These are phyloP conservation scores for Rhinophrynus dorsalis DNA, from an alignment of 2,797 vertebrate species.

Conservation along the genomic window DNA sequence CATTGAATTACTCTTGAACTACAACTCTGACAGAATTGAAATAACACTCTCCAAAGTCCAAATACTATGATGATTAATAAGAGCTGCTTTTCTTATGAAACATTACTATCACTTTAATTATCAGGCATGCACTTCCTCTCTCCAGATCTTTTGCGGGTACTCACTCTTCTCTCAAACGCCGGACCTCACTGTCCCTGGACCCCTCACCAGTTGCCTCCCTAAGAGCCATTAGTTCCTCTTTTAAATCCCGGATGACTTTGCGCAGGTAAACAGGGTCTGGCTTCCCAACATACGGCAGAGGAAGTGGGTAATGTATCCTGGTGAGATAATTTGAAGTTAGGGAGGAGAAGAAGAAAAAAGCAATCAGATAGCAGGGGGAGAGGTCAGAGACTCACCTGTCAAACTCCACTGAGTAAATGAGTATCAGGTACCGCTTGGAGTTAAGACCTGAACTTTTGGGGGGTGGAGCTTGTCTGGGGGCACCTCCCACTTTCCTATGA, in stretches of 20 bases:
- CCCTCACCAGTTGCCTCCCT: conserved; percentile 64
- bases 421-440: conserved; percentile 89
- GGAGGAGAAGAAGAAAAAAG: conserved; percentile 15
- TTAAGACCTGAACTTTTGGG: conserved; percentile 77
- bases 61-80: too few species aligned
- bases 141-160: conserved; percentile 37
- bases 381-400: conserved; percentile 76
- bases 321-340: background rate
- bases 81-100: too few species aligned
- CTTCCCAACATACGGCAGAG: conserved; percentile 85
- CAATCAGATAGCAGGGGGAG: too few species aligned
- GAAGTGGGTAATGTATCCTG: conserved; percentile 93
- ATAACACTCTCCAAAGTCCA: too few species aligned
- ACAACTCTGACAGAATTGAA: too few species aligned
- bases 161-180: conserved; percentile 80
- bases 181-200: conserved; percentile 73
- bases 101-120: too few species aligned
- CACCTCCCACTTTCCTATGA: conserved; percentile 80
- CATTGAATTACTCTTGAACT: too few species aligned
- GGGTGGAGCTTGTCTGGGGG: conserved; percentile 67
- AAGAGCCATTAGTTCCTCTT: conserved; percentile 73
- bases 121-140: background rate
- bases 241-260: conserved; percentile 80
- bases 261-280: conserved; percentile 84
- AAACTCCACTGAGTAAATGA: conserved; percentile 94